These are phyloP conservation scores for Hymenochirus boettgeri DNA, from an alignment of 2,113 vertebrate species.

Conservation along the genomic window DNA sequence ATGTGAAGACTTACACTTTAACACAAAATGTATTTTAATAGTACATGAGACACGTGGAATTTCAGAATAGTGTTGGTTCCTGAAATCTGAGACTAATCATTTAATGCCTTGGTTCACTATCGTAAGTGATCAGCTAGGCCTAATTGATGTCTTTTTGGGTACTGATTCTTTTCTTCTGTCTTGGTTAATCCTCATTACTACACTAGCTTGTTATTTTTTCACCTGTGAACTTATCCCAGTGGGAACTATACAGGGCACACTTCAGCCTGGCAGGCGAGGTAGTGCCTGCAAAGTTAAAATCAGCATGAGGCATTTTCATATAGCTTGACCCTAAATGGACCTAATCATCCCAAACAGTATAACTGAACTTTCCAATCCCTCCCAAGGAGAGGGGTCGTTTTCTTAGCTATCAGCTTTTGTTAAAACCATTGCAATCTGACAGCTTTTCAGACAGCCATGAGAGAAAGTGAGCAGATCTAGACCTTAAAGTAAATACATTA, in stretches of 20 bases:
- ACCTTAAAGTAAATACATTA: slow-evolving; percentile 2
- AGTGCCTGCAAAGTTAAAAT: slow-evolving; percentile 29
- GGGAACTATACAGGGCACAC: slow-evolving; percentile 36
- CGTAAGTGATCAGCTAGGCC: neutral
- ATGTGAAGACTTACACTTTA: no score
- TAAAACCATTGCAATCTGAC: slow-evolving; percentile 21
- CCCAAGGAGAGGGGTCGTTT: slow-evolving; percentile 44
- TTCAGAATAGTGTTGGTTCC: neutral
- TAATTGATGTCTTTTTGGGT: neutral
- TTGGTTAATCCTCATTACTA: neutral
- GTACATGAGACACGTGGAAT: no score
- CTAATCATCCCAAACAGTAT: slow-evolving; percentile 46
- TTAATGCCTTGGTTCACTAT: neutral
- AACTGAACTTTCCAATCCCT: slow-evolving; percentile 35
- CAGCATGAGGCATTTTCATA: slow-evolving; percentile 45
- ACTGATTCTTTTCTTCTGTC: neutral
- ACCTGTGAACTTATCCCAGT: slow-evolving; percentile 41
- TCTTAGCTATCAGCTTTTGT: slow-evolving; percentile 32
- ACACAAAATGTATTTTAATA: no score
- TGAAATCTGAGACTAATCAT: slow-evolving; percentile 7
- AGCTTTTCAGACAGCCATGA: slow-evolving; percentile 36
- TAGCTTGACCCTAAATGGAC: slow-evolving; percentile 47
- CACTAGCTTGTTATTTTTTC: slow-evolving; percentile 11
- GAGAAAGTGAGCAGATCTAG: slow-evolving; percentile 35
- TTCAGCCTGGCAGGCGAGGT: slow-evolving; percentile 46